A percentile compares a stretch with the other conserved stretches of the same genome.
These are phyloP conservation scores for Mactra quadrangularis DNA, from an alignment of 1,140 invertebrate genomes.

Conservation along the genomic window DNA sequence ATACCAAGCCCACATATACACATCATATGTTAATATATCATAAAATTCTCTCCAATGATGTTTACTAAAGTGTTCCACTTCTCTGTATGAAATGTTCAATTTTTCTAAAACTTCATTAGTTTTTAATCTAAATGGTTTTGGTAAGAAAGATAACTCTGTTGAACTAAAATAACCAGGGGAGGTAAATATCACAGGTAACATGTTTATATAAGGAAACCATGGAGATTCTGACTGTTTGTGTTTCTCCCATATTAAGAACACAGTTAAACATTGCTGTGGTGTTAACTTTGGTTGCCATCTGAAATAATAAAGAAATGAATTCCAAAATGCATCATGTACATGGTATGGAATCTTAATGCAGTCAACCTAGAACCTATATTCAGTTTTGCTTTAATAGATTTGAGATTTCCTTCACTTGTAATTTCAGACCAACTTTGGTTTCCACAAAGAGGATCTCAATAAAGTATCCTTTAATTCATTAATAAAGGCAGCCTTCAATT, in stretches of 20 bases:
- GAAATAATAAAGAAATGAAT: constrained; percentile 49
- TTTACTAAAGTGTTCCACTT: constrained; percentile 51
- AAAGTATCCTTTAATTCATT: too few relatives aligned
- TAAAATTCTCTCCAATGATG: constrained; percentile 61
- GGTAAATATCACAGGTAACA: constrained; percentile 86
- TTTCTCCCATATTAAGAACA: constrained; percentile 86
- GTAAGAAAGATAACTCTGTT: constrained; percentile 79
- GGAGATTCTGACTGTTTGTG: constrained; percentile 71
- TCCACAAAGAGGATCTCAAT: too few relatives aligned
- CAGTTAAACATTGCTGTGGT: constrained; percentile 82
- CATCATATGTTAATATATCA: constrained; percentile 63
- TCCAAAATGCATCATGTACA: neutral
- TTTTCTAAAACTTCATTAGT: constrained; percentile 72
- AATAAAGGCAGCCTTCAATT: too few relatives aligned
- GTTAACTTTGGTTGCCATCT: constrained; percentile 67
- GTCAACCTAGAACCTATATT: too few relatives aligned
- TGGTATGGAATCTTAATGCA: neutral
- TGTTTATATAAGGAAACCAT: constrained; percentile 86
- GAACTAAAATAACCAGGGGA: constrained; percentile 75
- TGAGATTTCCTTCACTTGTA: too few relatives aligned
- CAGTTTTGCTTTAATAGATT: too few relatives aligned
- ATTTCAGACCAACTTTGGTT: too few relatives aligned
- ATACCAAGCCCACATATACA: constrained; percentile 87
- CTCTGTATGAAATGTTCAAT: constrained; percentile 41
- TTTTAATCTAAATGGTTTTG: constrained; percentile 83